These are phyloP conservation scores for Drosophila gaucha DNA, from an alignment of 2,888 invertebrate species.

Conservation along the genomic window DNA sequence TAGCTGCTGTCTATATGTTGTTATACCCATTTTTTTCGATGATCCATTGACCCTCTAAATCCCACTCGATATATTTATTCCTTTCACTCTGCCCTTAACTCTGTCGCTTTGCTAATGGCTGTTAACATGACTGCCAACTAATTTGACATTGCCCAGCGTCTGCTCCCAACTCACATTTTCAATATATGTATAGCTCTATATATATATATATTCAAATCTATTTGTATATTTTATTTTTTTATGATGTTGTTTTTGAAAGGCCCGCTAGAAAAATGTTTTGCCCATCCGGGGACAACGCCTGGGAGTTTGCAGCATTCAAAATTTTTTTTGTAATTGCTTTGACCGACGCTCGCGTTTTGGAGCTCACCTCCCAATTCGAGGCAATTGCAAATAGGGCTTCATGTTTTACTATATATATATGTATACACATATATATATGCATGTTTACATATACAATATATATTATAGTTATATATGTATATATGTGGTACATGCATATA, in stretches of 20 bases:
- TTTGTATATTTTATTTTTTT: constrained; percentile 31
- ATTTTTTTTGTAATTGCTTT: constrained; percentile 71
- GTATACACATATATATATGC: constrained; percentile 14
- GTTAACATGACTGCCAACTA: constrained; percentile 58
- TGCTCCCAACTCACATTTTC: constrained; percentile 11
- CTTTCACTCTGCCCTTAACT: background rate
- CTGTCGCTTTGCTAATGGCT: constrained; percentile 35
- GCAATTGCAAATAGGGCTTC: constrained; percentile 17
- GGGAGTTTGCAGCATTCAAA: constrained; percentile 40
- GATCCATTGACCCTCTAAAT: constrained; percentile 14
- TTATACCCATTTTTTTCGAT: background rate
- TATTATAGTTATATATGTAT: constrained; percentile 33
- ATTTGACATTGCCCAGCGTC: constrained; percentile 56
- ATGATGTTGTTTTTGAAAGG: constrained; percentile 7
- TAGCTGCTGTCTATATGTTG: background rate
- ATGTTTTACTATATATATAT: constrained; percentile 26
- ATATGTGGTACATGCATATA: constrained; percentile 45
- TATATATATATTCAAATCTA: constrained; percentile 24
- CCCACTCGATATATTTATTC: background rate
- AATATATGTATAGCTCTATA: constrained; percentile 11
- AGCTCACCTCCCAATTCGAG: constrained; percentile 1
- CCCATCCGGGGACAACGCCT: constrained; percentile 23
- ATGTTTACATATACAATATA: constrained; percentile 43
- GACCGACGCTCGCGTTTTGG: constrained; percentile 54
- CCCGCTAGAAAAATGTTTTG: constrained; percentile 19